Percentiles rank a stretch among this genome's conserved stretches.
Conservation (phyloP, 2,113 vertebrate species). For the Lipophrys pholis region DNA sequence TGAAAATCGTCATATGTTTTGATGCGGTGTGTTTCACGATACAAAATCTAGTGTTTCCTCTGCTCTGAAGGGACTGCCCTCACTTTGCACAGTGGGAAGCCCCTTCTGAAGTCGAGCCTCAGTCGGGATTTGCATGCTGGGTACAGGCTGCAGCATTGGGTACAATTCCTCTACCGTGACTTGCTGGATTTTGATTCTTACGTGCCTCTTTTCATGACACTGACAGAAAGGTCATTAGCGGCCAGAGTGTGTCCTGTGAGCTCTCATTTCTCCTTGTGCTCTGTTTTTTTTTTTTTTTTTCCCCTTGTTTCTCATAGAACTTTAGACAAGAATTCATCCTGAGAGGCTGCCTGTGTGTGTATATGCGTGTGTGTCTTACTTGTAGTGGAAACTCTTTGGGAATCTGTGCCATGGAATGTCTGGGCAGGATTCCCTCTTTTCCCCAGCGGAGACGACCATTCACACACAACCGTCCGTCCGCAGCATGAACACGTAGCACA, state of each 20-base stretch:
- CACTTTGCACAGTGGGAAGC: conserved; percentile 69
- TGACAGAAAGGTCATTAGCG: conserved; percentile 21
- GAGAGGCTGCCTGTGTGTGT: conserved; percentile 24
- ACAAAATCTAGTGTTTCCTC: conserved; percentile 23
- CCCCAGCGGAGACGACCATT: conserved; percentile 67
- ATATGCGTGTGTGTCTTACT: conserved; percentile 48
- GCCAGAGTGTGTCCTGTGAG: conserved; percentile 16
- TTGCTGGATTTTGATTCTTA: conserved; percentile 14
- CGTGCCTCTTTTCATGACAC: conserved; percentile 24
- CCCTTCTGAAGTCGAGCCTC: conserved; percentile 35
- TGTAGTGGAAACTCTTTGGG: conserved; percentile 78
- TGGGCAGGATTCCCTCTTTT: conserved; percentile 77
- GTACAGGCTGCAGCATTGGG: not conserved
- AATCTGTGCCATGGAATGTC: conserved; percentile 79
- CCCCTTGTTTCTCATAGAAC: conserved; percentile 43
- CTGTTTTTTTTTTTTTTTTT: conserved; percentile 27
- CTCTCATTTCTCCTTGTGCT: conserved; percentile 12
- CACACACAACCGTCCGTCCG: conserved; percentile 57
- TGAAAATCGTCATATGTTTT: conserved; percentile 1
- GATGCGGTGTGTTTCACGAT: conserved; percentile 1
- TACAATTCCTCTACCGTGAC: conserved; percentile 12
- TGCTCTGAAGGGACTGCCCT: conserved; percentile 46
- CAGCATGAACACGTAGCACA: conserved; percentile 57
- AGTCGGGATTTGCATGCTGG: conserved; percentile 51
- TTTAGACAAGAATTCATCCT: conserved; percentile 54